Conservation (phyloP, 2,797 vertebrate species). For the Pelochelys cantorii region DNA sequence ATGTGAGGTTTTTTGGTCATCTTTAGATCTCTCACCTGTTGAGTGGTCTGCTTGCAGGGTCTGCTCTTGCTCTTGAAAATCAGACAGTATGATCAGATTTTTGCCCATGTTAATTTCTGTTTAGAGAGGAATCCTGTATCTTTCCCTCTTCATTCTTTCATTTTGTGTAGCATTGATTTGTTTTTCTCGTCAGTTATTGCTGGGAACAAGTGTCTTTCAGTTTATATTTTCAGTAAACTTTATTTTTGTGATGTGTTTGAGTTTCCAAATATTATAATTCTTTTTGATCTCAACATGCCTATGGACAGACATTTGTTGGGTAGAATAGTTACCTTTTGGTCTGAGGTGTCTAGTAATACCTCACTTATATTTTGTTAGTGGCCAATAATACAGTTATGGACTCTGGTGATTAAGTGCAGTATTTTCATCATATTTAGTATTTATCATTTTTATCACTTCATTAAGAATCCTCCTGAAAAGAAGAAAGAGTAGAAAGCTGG, state of each 20-base stretch:
- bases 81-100: not conserved
- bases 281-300: not conserved
- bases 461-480: not conserved
- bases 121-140: not conserved
- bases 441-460: not conserved
- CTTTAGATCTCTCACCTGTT: not conserved
- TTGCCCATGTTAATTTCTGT: not conserved
- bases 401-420: not conserved
- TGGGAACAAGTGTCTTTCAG: not conserved
- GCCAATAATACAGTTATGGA: not conserved
- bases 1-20: not conserved
- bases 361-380: not conserved
- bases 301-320: not conserved
- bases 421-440: not conserved
- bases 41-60: not conserved
- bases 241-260: not conserved
- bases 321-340: not conserved
- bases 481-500: not conserved
- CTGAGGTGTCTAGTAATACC: not conserved
- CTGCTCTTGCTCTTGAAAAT: not conserved
- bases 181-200: not conserved
- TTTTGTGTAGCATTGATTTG: not conserved
- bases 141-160: not conserved
- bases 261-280: not conserved
- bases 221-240: not conserved